phyloP scores from a whole-genome alignment of 2,797 vertebrate species.

The Pangasius mekongensis region DNA sequence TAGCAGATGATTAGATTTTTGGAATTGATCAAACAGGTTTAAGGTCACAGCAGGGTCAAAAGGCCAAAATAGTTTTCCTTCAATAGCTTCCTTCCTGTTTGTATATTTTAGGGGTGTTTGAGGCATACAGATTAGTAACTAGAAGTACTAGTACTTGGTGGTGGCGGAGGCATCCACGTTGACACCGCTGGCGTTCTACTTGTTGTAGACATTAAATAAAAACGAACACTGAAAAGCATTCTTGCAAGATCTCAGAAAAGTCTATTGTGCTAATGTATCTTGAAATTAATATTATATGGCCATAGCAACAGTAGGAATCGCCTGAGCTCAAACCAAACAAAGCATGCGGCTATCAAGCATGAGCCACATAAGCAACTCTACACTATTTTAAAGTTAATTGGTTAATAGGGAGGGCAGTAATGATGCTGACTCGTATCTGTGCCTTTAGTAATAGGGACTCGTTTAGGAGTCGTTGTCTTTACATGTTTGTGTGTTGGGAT shows the following conservation, averaged over 20 bases:
- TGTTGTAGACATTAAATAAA: neutral
- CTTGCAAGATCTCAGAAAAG: neutral
- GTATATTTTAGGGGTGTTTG: neutral
- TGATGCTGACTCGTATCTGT: neutral
- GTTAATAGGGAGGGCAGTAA: conserved; percentile 2
- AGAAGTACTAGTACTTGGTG: neutral
- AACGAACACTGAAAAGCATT: neutral
- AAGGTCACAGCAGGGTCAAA: neutral
- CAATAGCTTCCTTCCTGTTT: neutral
- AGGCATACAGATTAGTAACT: neutral
- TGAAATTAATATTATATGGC: neutral
- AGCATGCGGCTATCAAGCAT: conserved; percentile 26
- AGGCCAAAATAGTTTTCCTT: neutral
- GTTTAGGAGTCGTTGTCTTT: neutral
- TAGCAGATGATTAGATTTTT: neutral
- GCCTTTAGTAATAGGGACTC: neutral
- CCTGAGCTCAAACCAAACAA: conserved; percentile 25
- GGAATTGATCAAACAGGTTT: neutral
- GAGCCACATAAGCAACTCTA: conserved; percentile 9
- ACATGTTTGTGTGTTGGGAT: neutral
- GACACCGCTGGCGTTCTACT: neutral
- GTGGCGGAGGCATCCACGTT: neutral
- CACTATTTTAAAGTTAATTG: conserved; percentile 29
- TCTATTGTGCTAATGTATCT: neutral
- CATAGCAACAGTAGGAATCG: conserved; percentile 16